A percentile compares a stretch with the other conserved stretches of the same genome.
Conservation (phyloP, 2,888 invertebrate genomes). For the Lissocephala sabroskyi region DNA sequence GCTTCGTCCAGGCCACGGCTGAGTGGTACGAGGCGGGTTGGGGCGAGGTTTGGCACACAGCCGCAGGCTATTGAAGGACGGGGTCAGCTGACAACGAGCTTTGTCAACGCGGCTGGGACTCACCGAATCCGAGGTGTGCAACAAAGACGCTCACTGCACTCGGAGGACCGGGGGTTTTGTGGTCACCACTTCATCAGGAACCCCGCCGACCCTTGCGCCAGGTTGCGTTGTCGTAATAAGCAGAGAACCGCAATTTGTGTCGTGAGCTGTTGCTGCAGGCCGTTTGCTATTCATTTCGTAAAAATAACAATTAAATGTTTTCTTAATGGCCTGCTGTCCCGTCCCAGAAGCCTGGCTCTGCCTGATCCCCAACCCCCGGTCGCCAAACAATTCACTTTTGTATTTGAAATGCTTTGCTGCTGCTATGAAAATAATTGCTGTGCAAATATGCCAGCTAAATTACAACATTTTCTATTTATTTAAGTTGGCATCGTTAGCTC, state of each 20-base stretch:
- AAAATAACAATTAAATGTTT: constrained; percentile 62
- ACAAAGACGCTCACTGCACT: constrained; percentile 20
- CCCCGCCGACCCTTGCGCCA: not conserved
- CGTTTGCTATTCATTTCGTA: constrained; percentile 62
- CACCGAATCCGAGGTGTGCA: constrained; percentile 14
- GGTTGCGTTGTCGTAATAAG: constrained; percentile 49
- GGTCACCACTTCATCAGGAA: not conserved
- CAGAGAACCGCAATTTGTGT: constrained; percentile 63
- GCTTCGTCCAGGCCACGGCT: not conserved
- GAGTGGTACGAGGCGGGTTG: too few relatives aligned
- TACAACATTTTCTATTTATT: constrained; percentile 54
- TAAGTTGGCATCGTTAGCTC: constrained; percentile 25
- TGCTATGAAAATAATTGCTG: constrained; percentile 53
- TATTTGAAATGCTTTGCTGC: constrained; percentile 32
- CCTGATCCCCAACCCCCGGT: too few relatives aligned
- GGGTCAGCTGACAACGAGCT: constrained; percentile 33
- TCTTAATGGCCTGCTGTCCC: constrained; percentile 54
- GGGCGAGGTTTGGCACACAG: constrained; percentile 44
- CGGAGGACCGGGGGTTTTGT: not conserved
- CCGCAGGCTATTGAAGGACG: constrained; percentile 41
- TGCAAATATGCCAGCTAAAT: constrained; percentile 53
- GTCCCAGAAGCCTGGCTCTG: too few relatives aligned
- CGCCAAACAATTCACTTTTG: constrained; percentile 50
- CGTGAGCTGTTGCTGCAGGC: constrained; percentile 37
- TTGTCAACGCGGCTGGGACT: constrained; percentile 3